phyloP scores from a whole-genome alignment of 2,888 invertebrate genomes.

The Agonum fuliginosum region DNA sequence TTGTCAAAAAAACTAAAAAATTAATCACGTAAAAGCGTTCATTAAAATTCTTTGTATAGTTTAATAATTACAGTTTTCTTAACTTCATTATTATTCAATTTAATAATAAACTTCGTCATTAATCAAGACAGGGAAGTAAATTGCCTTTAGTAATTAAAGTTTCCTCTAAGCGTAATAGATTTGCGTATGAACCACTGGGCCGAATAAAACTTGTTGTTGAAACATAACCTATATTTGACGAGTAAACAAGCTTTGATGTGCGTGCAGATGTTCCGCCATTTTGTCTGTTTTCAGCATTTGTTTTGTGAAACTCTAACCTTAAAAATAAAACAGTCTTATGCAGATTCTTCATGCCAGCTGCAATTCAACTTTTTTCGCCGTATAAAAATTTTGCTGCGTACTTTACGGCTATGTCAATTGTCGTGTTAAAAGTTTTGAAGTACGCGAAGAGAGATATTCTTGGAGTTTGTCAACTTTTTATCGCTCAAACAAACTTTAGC shows the following conservation, averaged over 20 bases:
- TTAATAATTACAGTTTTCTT: neutral
- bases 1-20: no score
- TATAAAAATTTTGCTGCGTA: slow-evolving; percentile 27
- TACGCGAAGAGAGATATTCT: slow-evolving; percentile 44
- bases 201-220: slow-evolving; percentile 30
- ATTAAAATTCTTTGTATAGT: neutral
- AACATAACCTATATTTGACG: neutral
- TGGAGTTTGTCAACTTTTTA: slow-evolving; percentile 50
- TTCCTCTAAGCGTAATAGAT: slow-evolving; percentile 19
- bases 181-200: neutral
- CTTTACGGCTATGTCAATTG: slow-evolving; percentile 45
- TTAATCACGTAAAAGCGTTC: no score
- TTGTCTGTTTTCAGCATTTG: no score
- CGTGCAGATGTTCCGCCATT: slow-evolving; percentile 7
- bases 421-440: slow-evolving; percentile 50
- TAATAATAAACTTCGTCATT: neutral
- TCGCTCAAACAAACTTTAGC: slow-evolving; percentile 34
- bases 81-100: slow-evolving; percentile 14
- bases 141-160: slow-evolving; percentile 1
- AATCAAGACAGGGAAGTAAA: slow-evolving; percentile 14
- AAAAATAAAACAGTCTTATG: slow-evolving; percentile 5
- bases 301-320: no score
- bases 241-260: slow-evolving; percentile 36
- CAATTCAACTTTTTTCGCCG: slow-evolving; percentile 43
- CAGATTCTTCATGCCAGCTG: slow-evolving; percentile 37